These are phyloP conservation scores for Hydrozoanthus gracilis DNA, from an alignment of 92 coral and sea anemone genomes.

Conservation along the genomic window DNA sequence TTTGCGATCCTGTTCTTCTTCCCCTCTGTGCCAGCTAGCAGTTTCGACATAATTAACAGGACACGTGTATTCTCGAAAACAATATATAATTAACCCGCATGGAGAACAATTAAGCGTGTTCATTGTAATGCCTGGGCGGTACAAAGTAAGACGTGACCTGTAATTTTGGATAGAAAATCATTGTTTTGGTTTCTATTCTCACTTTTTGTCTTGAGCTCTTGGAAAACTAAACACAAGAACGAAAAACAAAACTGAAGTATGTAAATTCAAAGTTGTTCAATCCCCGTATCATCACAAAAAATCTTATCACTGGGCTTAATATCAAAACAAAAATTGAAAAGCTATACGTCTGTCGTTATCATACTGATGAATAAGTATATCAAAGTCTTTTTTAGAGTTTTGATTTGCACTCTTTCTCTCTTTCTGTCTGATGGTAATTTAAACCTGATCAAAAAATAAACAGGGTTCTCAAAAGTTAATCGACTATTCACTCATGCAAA, in stretches of 20 bases:
- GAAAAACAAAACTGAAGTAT: not conserved
- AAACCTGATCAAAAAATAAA: not conserved
- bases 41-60: not conserved
- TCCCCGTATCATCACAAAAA: slow-evolving; percentile 6
- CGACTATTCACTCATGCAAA: too few species aligned
- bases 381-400: not conserved
- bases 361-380: not conserved
- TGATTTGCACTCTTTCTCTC: not conserved
- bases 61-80: slow-evolving; percentile 9
- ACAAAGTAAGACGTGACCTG: slow-evolving; percentile 1
- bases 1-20: not conserved
- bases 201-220: not conserved
- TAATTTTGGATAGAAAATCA: slow-evolving; percentile 9
- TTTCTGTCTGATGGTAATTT: not conserved
- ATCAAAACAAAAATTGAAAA: slow-evolving; percentile 16
- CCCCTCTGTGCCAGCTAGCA: not conserved
- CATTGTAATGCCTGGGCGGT: slow-evolving; percentile 19
- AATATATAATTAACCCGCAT: slow-evolving; percentile 3
- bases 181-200: not conserved
- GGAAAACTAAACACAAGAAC: not conserved
- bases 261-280: not conserved
- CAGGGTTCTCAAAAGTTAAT: not conserved
- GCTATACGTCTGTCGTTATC: not conserved
- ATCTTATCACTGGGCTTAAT: slow-evolving; percentile 1
- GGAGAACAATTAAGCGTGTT: not conserved